These are phyloP conservation scores for Denticeps clupeoides DNA, from an alignment of 2,797 vertebrate genomes.

Conservation along the genomic window DNA sequence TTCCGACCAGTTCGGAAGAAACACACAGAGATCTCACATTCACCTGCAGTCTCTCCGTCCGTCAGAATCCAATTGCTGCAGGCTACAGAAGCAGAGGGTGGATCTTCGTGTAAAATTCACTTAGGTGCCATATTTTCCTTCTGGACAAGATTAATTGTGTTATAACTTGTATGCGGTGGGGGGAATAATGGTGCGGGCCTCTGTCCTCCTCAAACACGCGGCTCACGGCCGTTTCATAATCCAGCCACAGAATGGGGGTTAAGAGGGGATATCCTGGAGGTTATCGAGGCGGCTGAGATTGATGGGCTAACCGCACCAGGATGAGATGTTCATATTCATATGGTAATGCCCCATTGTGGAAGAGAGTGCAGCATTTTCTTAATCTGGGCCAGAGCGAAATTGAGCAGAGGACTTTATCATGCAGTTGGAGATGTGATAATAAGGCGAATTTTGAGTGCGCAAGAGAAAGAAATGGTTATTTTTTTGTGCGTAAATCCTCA, in stretches of 20 bases:
- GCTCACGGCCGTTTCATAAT: constrained; percentile 63
- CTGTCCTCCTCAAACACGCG: constrained; percentile 32
- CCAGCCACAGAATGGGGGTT: constrained; percentile 77
- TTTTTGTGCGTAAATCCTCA: neutral
- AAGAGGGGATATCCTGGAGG: constrained; percentile 76
- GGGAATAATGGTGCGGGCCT: constrained; percentile 48
- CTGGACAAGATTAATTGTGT: constrained; percentile 67
- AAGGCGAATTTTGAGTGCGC: constrained; percentile 20
- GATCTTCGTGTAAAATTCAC: constrained; percentile 73
- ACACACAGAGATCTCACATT: constrained; percentile 16
- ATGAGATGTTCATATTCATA: constrained; percentile 67
- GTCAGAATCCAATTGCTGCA: constrained; percentile 38
- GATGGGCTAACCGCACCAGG: constrained; percentile 66
- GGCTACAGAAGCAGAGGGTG: constrained; percentile 57
- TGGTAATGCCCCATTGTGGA: constrained; percentile 70
- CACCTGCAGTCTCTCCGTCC: constrained; percentile 33
- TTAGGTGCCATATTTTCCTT: constrained; percentile 66
- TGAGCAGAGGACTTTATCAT: constrained; percentile 36
- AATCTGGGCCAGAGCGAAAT: constrained; percentile 52
- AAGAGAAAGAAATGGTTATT: constrained; percentile 17
- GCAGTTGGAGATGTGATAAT: constrained; percentile 43
- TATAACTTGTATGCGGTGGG: constrained; percentile 62
- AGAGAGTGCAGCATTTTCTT: constrained; percentile 55
- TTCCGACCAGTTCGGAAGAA: constrained; percentile 5
- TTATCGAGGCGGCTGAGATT: constrained; percentile 69